These are phyloP conservation scores for Erythrolamprus reginae DNA, from an alignment of 2,113 vertebrate species.

Conservation along the genomic window DNA sequence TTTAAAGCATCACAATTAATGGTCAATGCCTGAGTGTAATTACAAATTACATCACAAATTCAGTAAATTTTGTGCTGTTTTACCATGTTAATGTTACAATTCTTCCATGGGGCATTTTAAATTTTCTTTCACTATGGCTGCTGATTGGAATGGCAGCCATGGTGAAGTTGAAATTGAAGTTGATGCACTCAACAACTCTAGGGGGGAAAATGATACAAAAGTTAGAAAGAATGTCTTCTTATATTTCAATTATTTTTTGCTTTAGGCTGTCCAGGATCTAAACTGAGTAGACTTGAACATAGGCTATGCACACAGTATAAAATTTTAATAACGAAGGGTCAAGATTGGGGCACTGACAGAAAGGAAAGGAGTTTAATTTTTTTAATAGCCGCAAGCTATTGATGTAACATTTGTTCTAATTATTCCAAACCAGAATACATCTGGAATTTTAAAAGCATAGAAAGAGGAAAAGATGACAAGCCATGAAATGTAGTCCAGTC, in stretches of 20 bases:
- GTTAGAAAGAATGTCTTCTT: not conserved
- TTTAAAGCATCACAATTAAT: not conserved
- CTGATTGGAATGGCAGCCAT: not conserved
- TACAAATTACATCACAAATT: not conserved
- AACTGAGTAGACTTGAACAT: not conserved
- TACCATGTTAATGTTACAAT: not conserved
- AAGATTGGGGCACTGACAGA: too few species aligned
- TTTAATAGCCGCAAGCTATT: not conserved
- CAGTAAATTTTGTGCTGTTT: not conserved
- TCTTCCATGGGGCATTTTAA: not conserved
- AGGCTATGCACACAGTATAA: not conserved
- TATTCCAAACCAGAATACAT: not conserved
- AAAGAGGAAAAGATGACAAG: not conserved
- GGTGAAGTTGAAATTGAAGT: not conserved
- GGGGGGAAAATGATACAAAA: not conserved
- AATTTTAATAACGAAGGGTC: not conserved
- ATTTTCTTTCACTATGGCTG: not conserved
- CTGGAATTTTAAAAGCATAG: not conserved
- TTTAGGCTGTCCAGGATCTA: not conserved
- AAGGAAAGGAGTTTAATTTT: not conserved
- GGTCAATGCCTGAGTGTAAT: not conserved
- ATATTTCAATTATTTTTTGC: not conserved
- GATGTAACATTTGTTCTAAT: not conserved
- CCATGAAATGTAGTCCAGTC: not conserved
- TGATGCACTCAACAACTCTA: not conserved